Base-by-base conservation (phyloP, 2,113 vertebrate genomes). In the Crotalus viridis region DNA sequence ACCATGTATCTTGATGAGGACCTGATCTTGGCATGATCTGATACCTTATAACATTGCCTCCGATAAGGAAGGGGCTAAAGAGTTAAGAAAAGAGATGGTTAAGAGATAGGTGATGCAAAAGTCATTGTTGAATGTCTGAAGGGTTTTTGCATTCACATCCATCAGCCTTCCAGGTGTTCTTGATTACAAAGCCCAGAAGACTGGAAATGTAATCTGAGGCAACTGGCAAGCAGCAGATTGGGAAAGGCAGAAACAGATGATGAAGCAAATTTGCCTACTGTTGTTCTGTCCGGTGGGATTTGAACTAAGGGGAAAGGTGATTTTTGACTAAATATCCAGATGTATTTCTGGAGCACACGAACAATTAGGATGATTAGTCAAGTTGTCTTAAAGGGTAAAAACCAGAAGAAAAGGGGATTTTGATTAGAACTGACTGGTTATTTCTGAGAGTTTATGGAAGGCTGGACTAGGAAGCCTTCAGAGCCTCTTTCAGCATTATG, bases 1-100 rank as follows among this genome's bases (percentile, higher is more conserved):
- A 52, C 12, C 21, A n/a, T 28, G 24, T 33, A 28, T 52, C 51
- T 55, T 55, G 51, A 52, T 28, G 52, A 88, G 26, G 28, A 52
- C 51, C 51, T 54, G 28, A 51, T 48, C 46, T 26, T 0, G 0
- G 19, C 0, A 12, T 3, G n/a, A 55, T 22, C 13, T 1, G 26
- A n/a, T 59, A 0, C 17, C 10, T 74, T 46, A 43, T 12, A 48
- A 86, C 64, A 74, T 33, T 74, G 85, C 43, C 10, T 48, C 85
- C 43, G 24, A 10, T 17, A 74, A 74, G 64, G 64, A 19, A 74
- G 64, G 64, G 64, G 33, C 15, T 74, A 86, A 5, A 28, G 10
- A 51, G 61, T 1, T 1, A 1, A 89, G 24, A 13, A 46, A 48
- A 86, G 22, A 86, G 85, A 46, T 48, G 43, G 21, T 10, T 48